Evolutionary conservation across 2,888 invertebrate species (phyloP), one percentile per base, ranked within the genome.

Genomic region (Osmoderma eremita): DNA sequence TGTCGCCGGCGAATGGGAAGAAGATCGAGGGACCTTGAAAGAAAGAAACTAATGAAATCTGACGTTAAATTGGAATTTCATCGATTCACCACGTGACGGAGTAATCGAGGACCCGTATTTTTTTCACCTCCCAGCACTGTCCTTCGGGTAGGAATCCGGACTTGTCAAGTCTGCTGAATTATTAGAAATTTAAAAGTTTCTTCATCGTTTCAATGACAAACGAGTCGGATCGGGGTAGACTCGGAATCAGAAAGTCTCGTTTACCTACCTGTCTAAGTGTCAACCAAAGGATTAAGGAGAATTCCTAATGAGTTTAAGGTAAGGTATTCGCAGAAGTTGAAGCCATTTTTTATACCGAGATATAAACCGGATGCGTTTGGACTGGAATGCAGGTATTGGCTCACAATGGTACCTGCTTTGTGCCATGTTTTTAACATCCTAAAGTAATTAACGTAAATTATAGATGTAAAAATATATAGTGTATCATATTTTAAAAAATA

Each of bases 1-100:
- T 30, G 24, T 13, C 38, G 12, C 15, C 20, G 48, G 12, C 22
- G 24, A 42, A 58, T 39, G 42, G 20, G 22, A 58, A 17, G 58
- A 45, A 58, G 15, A 45, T 58, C 45, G 13, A 24, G 30, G 42
- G 15, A 63, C 20, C 63, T 50, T 50, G 38, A 51, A 41, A 51
- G 56, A 58, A 58, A 42, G 45, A 45, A 39, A 49, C 68, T 76
- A 77, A 77, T 77, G 76, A 76, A 76, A 75, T 73, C 69, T 71
- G 74, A 75, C 74, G 75, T 75, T 75, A 77, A 77, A 77, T 77
- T 77, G 75, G 77, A 76, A 77, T 77, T 77, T 76, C 77, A 77
- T 77, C 75, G 76, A 76, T 77, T 76, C 71, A 69, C 70, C 74
- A 72, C 73, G 73, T 74, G 72, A 65, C 70, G 30, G n/a, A 72